phyloP scores from a whole-genome alignment of 2,888 invertebrate species.

The Hoplodrina blanda region DNA sequence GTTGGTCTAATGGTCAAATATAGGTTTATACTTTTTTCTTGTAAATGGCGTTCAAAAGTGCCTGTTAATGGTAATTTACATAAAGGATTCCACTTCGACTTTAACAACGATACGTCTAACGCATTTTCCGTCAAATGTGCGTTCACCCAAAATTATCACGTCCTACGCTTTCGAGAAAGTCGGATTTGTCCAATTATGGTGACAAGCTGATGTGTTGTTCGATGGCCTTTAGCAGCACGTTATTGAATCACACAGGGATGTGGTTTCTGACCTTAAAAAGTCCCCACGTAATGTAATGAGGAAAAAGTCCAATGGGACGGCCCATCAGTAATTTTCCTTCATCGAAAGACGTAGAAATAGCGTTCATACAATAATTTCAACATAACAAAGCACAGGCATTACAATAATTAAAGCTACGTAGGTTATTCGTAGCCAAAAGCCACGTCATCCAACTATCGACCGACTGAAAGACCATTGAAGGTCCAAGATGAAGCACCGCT shows the following conservation, averaged over 20 bases:
- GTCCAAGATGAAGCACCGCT: neutral
- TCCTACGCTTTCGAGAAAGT: neutral
- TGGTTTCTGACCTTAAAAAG: conserved; percentile 1
- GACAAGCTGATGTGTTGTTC: neutral
- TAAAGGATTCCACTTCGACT: too few species aligned
- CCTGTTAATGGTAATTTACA: too few species aligned
- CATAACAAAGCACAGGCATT: neutral
- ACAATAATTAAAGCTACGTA: neutral
- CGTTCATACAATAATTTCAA: neutral
- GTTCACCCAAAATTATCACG: too few species aligned
- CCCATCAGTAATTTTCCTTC: conserved; percentile 12
- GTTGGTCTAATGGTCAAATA: too few species aligned
- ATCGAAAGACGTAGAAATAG: neutral
- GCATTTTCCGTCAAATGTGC: too few species aligned
- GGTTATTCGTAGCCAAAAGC: neutral
- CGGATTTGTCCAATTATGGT: neutral
- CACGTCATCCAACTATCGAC: conserved; percentile 13
- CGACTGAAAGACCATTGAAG: neutral
- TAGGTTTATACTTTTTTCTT: too few species aligned
- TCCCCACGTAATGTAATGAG: conserved; percentile 5
- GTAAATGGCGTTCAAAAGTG: too few species aligned
- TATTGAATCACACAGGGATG: conserved; percentile 24
- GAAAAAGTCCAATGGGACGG: neutral
- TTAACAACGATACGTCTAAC: too few species aligned
- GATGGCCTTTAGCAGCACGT: neutral